Percentiles rank a stretch among this genome's conserved stretches.
Evolutionary conservation across 1,140 invertebrate species (phyloP).

Genomic region (Cherax destructor): DNA sequence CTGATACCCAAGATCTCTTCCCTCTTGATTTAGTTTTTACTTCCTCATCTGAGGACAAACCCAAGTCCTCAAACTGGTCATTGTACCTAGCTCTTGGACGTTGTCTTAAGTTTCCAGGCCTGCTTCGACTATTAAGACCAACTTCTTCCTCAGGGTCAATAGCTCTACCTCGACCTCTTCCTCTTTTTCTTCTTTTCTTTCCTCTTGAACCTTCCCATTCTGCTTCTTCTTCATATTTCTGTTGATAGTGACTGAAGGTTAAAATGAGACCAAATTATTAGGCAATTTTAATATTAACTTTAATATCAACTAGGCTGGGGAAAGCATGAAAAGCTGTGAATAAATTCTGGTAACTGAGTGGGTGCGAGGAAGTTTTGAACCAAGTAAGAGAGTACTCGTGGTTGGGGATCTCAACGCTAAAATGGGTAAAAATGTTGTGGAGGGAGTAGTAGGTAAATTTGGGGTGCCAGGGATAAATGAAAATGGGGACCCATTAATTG

Average conservation of each 20-base stretch:
- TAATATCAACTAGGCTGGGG: too few relatives aligned
- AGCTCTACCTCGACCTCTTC: constrained; percentile 18
- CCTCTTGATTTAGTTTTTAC: constrained; percentile 34
- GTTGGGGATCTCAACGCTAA: too few relatives aligned
- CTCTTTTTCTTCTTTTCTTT: constrained; percentile 45
- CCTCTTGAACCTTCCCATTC: constrained; percentile 63
- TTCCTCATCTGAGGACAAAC: constrained; percentile 53
- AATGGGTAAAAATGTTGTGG: too few relatives aligned
- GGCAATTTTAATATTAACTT: too few relatives aligned
- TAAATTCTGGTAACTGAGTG: too few relatives aligned
- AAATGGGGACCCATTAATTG: too few relatives aligned
- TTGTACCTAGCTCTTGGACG: constrained; percentile 53
- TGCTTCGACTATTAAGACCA: constrained; percentile 22
- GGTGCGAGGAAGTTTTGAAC: too few relatives aligned
- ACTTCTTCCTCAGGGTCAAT: constrained; percentile 59
- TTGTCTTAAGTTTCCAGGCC: constrained; percentile 49
- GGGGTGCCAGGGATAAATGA: too few relatives aligned
- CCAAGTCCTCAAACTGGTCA: constrained; percentile 53
- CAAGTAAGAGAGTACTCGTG: too few relatives aligned
- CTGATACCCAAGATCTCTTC: constrained; percentile 18
- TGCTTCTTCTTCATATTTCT: constrained; percentile 64
- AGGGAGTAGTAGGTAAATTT: too few relatives aligned
- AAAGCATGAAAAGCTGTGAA: too few relatives aligned
- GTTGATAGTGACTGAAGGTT: not conserved
- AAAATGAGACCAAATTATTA: too few relatives aligned